Conservation (phyloP, 2,797 vertebrate genomes). For the Pristis pectinata region DNA sequence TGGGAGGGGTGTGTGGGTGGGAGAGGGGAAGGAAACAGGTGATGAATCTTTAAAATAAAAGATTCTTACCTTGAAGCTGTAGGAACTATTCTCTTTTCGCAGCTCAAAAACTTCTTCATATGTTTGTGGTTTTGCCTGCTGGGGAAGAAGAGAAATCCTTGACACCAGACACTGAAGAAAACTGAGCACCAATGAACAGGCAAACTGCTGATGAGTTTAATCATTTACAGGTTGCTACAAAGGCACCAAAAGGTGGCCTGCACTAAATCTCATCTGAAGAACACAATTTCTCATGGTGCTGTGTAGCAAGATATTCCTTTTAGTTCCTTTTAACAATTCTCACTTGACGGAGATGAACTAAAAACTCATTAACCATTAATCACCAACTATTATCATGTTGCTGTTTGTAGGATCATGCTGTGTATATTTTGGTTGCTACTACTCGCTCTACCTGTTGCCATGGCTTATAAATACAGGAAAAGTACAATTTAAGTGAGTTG, state of each 20-base stretch:
- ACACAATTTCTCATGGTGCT: neutral
- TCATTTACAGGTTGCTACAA: neutral
- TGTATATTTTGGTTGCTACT: neutral
- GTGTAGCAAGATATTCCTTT: neutral
- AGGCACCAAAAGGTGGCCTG: neutral
- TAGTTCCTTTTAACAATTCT: neutral
- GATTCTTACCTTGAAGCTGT: slow-evolving; percentile 66
- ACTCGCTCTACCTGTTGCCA: neutral
- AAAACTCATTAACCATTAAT: neutral
- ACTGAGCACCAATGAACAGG: neutral
- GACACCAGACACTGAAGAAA: neutral
- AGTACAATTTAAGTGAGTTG: neutral
- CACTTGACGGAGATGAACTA: neutral
- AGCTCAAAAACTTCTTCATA: slow-evolving; percentile 46
- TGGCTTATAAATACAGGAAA: neutral
- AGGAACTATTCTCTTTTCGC: slow-evolving; percentile 47
- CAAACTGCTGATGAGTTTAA: neutral
- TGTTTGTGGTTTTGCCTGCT: neutral
- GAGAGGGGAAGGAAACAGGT: too few species aligned
- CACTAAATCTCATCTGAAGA: neutral
- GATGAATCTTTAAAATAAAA: neutral
- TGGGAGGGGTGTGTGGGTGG: too few species aligned
- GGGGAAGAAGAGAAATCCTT: neutral
- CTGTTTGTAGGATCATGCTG: neutral
- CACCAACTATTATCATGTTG: neutral